Evolutionary conservation across 2,888 invertebrate species (phyloP).

Genomic region (Anagyrus pseudococci): DNA sequence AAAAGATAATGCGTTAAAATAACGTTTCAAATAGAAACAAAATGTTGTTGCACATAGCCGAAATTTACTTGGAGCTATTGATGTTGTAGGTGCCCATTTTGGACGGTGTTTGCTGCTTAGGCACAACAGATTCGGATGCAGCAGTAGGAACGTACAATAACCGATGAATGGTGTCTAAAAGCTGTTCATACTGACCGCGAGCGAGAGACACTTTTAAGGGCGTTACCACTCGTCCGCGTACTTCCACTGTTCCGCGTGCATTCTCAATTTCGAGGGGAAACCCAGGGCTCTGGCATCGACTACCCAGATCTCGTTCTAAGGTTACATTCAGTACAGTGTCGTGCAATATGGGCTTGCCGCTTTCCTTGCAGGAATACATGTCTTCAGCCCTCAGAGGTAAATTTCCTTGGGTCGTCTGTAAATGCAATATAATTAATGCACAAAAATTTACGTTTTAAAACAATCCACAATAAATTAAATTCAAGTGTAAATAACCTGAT

Average conservation of each 20-base stretch:
- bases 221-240: conserved; percentile 78
- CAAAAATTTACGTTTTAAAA: not conserved
- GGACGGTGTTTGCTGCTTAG: conserved; percentile 47
- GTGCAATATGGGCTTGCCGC: conserved; percentile 87
- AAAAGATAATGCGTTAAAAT: not conserved
- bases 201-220: conserved; percentile 85
- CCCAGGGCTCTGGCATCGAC: conserved; percentile 46
- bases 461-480: not conserved
- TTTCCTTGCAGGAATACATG: conserved; percentile 75
- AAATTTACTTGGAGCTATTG: not conserved
- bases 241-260: conserved; percentile 52
- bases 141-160: conserved; percentile 55
- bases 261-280: conserved; percentile 46
- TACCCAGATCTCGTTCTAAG: conserved; percentile 63
- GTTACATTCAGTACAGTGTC: conserved; percentile 83
- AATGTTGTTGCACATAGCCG: too few species aligned
- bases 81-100: conserved; percentile 49
- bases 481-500: conserved; percentile 37
- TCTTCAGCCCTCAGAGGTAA: conserved; percentile 69
- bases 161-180: conserved; percentile 73
- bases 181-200: conserved; percentile 87
- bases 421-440: too few species aligned
- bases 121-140: conserved; percentile 54
- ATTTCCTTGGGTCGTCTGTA: conserved; percentile 48
- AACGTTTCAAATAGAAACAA: not conserved